Percentiles rank a stretch among this genome's conserved stretches.
phyloP scores from a whole-genome alignment of 2,888 invertebrate genomes.

The Auanema freiburgensis region DNA sequence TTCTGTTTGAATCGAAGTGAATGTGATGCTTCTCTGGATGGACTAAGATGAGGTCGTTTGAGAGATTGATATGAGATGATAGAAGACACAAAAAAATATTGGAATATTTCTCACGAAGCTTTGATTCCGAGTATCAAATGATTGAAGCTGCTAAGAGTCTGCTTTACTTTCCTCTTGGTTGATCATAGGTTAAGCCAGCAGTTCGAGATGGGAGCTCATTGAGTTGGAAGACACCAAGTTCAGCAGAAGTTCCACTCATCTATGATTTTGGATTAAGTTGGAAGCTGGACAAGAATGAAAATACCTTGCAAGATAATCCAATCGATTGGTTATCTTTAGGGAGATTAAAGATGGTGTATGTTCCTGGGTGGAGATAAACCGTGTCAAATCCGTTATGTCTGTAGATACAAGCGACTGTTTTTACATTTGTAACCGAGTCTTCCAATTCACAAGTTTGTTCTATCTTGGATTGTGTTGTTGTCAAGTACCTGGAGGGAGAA shows the following conservation, averaged over 20 bases:
- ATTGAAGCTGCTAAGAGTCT: slow-evolving; percentile 7
- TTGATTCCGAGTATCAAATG: slow-evolving; percentile 12
- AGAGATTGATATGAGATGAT: background rate
- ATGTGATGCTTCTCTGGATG: background rate
- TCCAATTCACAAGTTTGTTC: slow-evolving; percentile 55
- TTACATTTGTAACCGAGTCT: slow-evolving; percentile 41
- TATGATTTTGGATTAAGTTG: slow-evolving; percentile 6
- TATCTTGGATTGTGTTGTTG: slow-evolving; percentile 40
- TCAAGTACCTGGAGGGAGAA: slow-evolving; percentile 26
- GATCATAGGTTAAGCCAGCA: slow-evolving; percentile 45
- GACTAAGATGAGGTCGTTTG: slow-evolving; percentile 2
- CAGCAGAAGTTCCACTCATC: slow-evolving; percentile 24
- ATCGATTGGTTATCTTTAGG: slow-evolving; percentile 39
- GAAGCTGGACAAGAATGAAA: background rate
- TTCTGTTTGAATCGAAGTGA: too few relatives aligned
- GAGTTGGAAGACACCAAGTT: slow-evolving; percentile 43
- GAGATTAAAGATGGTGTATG: slow-evolving; percentile 56
- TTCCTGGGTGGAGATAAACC: slow-evolving; percentile 49
- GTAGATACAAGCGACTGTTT: slow-evolving; percentile 55
- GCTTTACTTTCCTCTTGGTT: slow-evolving; percentile 41
- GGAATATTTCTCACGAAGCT: background rate
- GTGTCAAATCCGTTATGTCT: slow-evolving; percentile 54
- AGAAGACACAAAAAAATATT: background rate
- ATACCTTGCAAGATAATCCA: slow-evolving; percentile 45
- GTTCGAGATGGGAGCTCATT: slow-evolving; percentile 35